Conservation (phyloP, 2,888 invertebrate species). For the Meteorus cinctellus region DNA sequence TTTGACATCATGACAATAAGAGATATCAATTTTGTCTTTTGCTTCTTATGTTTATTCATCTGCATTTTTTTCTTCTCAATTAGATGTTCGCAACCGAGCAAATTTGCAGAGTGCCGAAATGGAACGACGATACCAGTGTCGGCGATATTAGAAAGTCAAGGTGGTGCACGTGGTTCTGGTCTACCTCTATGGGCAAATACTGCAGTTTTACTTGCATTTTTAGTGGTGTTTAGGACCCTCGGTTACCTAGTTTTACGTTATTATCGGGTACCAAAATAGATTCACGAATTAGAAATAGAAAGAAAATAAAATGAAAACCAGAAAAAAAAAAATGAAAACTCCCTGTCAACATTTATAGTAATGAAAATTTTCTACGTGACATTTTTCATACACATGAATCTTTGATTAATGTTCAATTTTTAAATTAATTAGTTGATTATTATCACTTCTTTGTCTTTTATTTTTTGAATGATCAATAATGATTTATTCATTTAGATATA, state of each 20-base stretch:
- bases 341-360: not conserved
- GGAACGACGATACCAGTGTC: slow-evolving; percentile 79
- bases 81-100: slow-evolving; percentile 82
- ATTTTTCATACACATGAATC: slow-evolving; percentile 9
- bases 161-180: slow-evolving; percentile 74
- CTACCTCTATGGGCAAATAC: slow-evolving; percentile 85
- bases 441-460: not conserved
- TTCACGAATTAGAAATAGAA: slow-evolving; percentile 28
- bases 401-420: slow-evolving; percentile 10
- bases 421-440: not conserved
- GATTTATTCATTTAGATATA: slow-evolving; percentile 39
- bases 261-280: slow-evolving; percentile 80
- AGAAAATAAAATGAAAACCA: not conserved
- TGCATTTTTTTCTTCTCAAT: slow-evolving; percentile 49
- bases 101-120: slow-evolving; percentile 79
- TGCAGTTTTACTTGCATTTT: slow-evolving; percentile 80
- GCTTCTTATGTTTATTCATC: slow-evolving; percentile 11
- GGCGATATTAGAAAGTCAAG: slow-evolving; percentile 80
- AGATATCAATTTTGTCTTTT: not conserved
- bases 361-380: not conserved
- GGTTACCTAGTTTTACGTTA: slow-evolving; percentile 84
- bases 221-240: slow-evolving; percentile 81
- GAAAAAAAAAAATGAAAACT: not conserved
- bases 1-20: too few species aligned
- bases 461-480: slow-evolving; percentile 34